Percentiles rank a stretch among this genome's conserved stretches.
phyloP scores from a whole-genome alignment of 2,113 vertebrate genomes.

The Excalfactoria chinensis region DNA sequence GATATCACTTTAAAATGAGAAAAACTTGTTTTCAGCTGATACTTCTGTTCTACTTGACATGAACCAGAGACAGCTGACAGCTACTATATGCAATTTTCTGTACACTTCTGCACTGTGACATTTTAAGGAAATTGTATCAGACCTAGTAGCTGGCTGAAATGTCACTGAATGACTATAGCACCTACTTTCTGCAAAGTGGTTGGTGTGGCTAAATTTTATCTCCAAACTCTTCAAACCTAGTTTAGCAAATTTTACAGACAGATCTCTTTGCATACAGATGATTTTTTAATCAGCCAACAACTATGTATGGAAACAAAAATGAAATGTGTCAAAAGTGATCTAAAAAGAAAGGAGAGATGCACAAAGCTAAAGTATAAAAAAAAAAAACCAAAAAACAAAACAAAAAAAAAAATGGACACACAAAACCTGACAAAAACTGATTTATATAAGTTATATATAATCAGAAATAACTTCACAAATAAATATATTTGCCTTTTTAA shows the following conservation, averaged over 20 bases:
- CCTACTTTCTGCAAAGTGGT: background rate
- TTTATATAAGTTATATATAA: background rate
- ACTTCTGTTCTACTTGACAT: background rate
- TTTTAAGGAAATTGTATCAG: background rate
- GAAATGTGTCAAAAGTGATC: background rate
- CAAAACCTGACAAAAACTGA: background rate
- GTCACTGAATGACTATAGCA: background rate
- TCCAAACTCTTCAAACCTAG: background rate
- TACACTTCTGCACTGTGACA: background rate
- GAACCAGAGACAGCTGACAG: background rate
- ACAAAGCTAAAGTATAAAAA: background rate
- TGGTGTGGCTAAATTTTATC: background rate
- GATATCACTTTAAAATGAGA: background rate
- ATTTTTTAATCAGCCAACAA: background rate
- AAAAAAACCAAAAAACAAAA: no score
- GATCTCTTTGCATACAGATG: no score
- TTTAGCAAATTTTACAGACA: background rate
- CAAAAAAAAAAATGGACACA: background rate
- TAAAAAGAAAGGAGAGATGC: background rate
- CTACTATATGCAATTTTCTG: background rate
- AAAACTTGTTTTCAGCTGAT: background rate
- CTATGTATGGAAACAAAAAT: background rate
- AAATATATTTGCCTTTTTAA: background rate
- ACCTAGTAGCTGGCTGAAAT: background rate
- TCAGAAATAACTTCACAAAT: background rate